These are phyloP conservation scores for Catharus bicknelli DNA, from an alignment of 2,113 vertebrate species.

Conservation along the genomic window DNA sequence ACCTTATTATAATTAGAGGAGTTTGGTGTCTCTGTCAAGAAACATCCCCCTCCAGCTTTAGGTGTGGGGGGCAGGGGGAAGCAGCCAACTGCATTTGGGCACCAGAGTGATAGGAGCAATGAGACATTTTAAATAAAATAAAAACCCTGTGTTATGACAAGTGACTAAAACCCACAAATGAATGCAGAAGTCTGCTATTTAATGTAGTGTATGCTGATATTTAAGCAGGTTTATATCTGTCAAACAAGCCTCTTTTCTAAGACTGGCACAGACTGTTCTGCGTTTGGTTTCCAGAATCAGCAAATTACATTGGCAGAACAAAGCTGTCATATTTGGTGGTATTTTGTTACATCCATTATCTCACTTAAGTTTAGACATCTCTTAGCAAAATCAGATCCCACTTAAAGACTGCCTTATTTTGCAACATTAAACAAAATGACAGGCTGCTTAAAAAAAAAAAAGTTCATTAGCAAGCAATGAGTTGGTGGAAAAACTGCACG, in stretches of 20 bases:
- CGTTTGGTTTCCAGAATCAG: constrained; percentile 72
- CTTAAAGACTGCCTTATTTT: constrained; percentile 76
- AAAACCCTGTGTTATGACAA: constrained; percentile 37
- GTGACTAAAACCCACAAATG: constrained; percentile 38
- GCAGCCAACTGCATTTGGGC: constrained; percentile 6
- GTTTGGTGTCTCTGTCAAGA: neutral
- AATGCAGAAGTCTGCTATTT: constrained; percentile 57
- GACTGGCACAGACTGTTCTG: constrained; percentile 66
- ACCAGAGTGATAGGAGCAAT: constrained; percentile 45
- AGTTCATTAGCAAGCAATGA: constrained; percentile 71
- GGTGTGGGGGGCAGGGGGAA: neutral
- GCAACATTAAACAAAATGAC: constrained; percentile 79
- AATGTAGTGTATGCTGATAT: constrained; percentile 35
- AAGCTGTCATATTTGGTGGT: constrained; percentile 75
- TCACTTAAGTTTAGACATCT: constrained; percentile 77
- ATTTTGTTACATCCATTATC: constrained; percentile 79
- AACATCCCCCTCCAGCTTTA: neutral
- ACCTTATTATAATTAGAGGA: neutral
- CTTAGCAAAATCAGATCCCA: constrained; percentile 74
- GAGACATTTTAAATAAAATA: constrained; percentile 41
- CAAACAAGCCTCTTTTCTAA: constrained; percentile 57
- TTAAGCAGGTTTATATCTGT: constrained; percentile 67
- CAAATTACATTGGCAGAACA: constrained; percentile 74
- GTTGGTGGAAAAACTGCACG: constrained; percentile 46
- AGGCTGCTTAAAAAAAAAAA: constrained; percentile 57